Evolutionary conservation across 2,113 vertebrate species (phyloP).

Genomic region (Ctenodactylus gundi): DNA sequence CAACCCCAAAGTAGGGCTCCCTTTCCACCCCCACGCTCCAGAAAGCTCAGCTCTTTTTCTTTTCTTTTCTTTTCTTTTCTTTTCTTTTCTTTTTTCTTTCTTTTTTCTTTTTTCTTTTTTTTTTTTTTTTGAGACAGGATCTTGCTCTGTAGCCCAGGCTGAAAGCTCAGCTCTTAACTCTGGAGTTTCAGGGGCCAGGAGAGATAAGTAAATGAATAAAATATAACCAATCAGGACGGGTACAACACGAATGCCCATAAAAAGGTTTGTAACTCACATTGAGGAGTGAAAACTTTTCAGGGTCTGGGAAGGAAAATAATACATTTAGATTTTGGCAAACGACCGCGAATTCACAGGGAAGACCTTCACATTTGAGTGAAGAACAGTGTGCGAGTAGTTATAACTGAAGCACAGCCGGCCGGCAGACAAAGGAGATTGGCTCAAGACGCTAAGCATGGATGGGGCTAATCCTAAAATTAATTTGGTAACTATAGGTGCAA

Average conservation of each 20-base stretch:
- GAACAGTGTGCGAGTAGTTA: background rate
- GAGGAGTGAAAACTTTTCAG: background rate
- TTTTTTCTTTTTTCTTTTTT: slow-evolving; percentile 57
- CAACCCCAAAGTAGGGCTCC: background rate
- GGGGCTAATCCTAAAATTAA: slow-evolving; percentile 20
- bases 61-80: too few relatives aligned
- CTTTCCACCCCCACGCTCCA: too few relatives aligned
- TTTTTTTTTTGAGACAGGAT: too few relatives aligned
- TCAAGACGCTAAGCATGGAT: background rate
- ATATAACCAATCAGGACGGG: background rate
- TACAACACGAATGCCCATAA: background rate
- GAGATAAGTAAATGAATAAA: background rate
- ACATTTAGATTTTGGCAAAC: background rate
- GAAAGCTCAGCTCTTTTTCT: background rate
- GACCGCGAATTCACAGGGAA: background rate
- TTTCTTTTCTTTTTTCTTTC: background rate
- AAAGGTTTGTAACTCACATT: background rate
- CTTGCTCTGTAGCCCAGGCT: too few relatives aligned
- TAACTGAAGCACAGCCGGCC: background rate
- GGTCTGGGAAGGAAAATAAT: background rate
- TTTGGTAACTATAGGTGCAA: background rate
- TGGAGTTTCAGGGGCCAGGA: background rate
- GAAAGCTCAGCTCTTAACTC: background rate
- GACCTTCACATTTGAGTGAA: background rate
- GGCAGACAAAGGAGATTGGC: background rate